A percentile compares a stretch with the other conserved stretches of the same genome.
phyloP scores from a whole-genome alignment of 2,888 invertebrate genomes.

The Leucozona laternaria region DNA sequence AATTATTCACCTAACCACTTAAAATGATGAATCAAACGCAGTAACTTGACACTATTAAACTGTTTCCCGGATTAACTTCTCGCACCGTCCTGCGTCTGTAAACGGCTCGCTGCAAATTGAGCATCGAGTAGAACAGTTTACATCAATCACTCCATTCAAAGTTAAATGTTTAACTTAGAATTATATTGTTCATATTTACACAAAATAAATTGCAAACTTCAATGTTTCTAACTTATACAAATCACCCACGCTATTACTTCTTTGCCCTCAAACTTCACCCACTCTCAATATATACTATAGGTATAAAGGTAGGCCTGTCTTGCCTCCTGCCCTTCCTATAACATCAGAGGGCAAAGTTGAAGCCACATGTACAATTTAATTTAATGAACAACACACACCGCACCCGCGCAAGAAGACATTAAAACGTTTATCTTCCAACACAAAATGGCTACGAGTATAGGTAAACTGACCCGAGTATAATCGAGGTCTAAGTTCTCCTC shows the following conservation, averaged over 20 bases:
- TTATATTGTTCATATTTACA: background rate
- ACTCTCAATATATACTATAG: background rate
- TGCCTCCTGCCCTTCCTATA: background rate
- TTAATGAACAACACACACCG: slow-evolving; percentile 66
- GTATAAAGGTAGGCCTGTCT: background rate
- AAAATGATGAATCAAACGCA: no score
- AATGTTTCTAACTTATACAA: background rate
- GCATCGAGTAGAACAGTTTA: no score
- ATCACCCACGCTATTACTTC: background rate
- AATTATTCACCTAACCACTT: no score
- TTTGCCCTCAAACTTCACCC: background rate
- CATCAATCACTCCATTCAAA: no score
- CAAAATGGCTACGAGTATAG: slow-evolving; percentile 59
- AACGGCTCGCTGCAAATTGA: no score
- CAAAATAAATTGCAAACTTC: background rate
- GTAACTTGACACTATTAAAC: no score
- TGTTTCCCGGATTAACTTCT: no score
- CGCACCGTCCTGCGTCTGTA: no score
- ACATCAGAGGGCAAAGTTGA: slow-evolving; percentile 63
- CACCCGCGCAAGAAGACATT: slow-evolving; percentile 59
- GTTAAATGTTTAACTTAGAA: no score
- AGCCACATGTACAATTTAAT: slow-evolving; percentile 62
- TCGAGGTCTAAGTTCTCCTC: slow-evolving; percentile 39
- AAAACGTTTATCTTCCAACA: slow-evolving; percentile 56
- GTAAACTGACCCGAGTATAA: slow-evolving; percentile 46